Base-by-base conservation (phyloP, 1,140 invertebrate species). In the Caerostris extrusa region DNA sequence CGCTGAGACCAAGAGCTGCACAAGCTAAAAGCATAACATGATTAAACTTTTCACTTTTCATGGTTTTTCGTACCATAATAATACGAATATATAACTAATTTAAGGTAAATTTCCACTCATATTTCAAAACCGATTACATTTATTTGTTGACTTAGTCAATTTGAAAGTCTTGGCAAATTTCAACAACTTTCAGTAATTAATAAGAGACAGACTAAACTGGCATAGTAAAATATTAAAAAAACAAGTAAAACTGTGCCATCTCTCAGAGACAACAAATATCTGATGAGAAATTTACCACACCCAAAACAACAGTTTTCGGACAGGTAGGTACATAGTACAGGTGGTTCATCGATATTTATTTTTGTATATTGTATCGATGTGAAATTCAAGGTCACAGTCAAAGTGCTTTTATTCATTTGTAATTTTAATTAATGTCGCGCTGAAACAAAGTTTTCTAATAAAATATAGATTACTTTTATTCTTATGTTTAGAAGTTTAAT, bases 1-100 rank as follows among this genome's bases (percentile, higher is more conserved):
- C 90, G n/a, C 95, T 88, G 6, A 95, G 10, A 64, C 94, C 95
- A 8, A 94, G 92, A 61, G 64, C 55, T 12, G 57, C 67, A 85
- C 89, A 91, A 14, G 89, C 94, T 17, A 88, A 88, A 93, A 85
- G 55, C 67, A 90, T 89, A 64, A 94, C 85, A 91, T 67, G 90
- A 93, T 71, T 83, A 93, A 94, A 92, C 91, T 71, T 93, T 85
- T 88, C 93, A 50, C n/a, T 34, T 58, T 85, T 85, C 93, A 94
- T 94, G n/a, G 19, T 91, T 81, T 58, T 81, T 53, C 19, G 50
- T 55, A 88, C 56, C 56, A 58, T 85, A 3, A 19, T 60, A 81
- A 57, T 50, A 85, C 7, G 50, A 19, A 34, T 3, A 58, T 34
- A 58, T 57, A 58, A 14, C 3, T 3, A 67, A 58, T 7, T 85